These are phyloP conservation scores for Eupsilia transversa DNA, from an alignment of 2,888 invertebrate genomes.

Conservation along the genomic window DNA sequence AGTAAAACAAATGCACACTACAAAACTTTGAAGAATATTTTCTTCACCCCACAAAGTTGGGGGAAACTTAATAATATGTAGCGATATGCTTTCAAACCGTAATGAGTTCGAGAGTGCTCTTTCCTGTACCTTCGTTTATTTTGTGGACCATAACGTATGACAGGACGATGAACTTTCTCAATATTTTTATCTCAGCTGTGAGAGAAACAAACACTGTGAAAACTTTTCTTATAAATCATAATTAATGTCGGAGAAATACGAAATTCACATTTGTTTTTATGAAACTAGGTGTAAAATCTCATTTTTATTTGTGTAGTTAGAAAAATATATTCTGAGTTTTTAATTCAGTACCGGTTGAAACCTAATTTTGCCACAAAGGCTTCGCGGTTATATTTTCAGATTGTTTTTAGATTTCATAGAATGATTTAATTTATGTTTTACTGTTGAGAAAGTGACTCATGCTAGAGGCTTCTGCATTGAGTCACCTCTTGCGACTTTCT, in stretches of 20 bases:
- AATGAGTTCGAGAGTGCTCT: slow-evolving; percentile 76
- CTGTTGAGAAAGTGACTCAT: slow-evolving; percentile 39
- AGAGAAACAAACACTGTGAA: slow-evolving; percentile 34
- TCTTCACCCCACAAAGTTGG: slow-evolving; percentile 55
- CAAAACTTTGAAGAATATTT: slow-evolving; percentile 52
- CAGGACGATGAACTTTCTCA: slow-evolving; percentile 64
- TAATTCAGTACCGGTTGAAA: background rate
- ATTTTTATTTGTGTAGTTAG: background rate
- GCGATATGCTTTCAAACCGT: slow-evolving; percentile 75
- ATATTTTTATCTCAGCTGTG: slow-evolving; percentile 63
- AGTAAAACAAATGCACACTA: slow-evolving; percentile 45
- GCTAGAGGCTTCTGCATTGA: slow-evolving; percentile 31
- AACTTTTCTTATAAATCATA: slow-evolving; percentile 53
- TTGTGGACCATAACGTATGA: slow-evolving; percentile 68
- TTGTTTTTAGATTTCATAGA: background rate
- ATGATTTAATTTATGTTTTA: background rate
- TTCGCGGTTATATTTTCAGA: background rate
- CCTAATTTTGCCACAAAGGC: background rate
- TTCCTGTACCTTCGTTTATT: slow-evolving; percentile 72
- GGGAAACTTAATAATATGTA: slow-evolving; percentile 70
- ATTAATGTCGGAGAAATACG: slow-evolving; percentile 22
- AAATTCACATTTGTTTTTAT: slow-evolving; percentile 5
- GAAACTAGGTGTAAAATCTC: background rate
- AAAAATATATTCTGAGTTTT: background rate
- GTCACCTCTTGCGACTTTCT: slow-evolving; percentile 42